Base-by-base conservation (phyloP, 2,113 vertebrate genomes). In the Rhombomys opimus region DNA sequence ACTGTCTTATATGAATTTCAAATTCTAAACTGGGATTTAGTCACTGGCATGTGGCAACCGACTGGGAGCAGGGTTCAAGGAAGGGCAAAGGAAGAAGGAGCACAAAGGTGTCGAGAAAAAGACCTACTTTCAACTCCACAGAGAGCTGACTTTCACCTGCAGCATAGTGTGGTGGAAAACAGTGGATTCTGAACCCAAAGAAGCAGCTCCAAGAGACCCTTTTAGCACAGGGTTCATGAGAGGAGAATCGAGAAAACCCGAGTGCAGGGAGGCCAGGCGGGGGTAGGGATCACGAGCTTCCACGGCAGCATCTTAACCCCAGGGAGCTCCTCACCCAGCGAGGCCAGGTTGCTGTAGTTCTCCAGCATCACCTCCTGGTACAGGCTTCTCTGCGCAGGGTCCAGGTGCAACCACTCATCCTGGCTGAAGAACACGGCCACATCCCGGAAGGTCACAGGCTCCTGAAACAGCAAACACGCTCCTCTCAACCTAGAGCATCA, bases 361-460 rank as follows among this genome's bases (percentile, higher is more conserved):
- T 98, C 97, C 61, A 97, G 90, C 97, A 98, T 98, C 93, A 98
- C 97, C 73, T 98, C 97, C 50, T 80, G 78, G 87, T 98, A 98
- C 87, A 98, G 14, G 77, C 23, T 18, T 65, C 97, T 97, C 95
- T 98, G 97, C 1, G 89, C 57, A 0, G 95, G 15, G 38, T 96
- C 89, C 93, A 98, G 92, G 17, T n/a, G 57, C 52, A 91, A 50
- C 98, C 98, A 97, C 89, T 98, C 97, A 0, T 98, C 97, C 93
- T n/a, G 93, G 84, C 96, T 97, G 96, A 98, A 98, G 92, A 92
- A 30, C 78, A 98, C 96, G 0, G 98, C 97, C 61, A 98, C 97
- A 11, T 98, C 98, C 85, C 97, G 27, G 65, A 98, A 98, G 0
- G 95, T 96, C 97, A 98, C 86, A 0, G 93, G 57, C 78, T 52